Conservation (phyloP, 2,797 vertebrate species). For the Austrolebias charrua region DNA sequence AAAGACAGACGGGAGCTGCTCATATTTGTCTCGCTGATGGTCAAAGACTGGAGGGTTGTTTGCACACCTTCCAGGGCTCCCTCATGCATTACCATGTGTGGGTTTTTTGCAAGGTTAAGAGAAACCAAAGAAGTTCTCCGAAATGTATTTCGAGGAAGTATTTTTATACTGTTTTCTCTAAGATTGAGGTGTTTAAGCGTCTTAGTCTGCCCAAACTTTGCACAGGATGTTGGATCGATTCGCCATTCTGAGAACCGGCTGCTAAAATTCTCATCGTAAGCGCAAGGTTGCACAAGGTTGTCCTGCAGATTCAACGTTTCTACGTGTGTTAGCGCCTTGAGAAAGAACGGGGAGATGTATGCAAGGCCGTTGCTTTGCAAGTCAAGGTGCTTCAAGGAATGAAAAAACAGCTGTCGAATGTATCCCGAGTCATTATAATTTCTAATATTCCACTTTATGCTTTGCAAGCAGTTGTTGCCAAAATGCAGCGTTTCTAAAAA, state of each 20-base stretch:
- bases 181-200: conserved; percentile 75
- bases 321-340: conserved; percentile 64
- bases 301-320: conserved; percentile 71
- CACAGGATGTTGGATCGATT: conserved; percentile 41
- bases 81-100: conserved; percentile 50
- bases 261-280: conserved; percentile 4
- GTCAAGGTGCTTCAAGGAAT: conserved; percentile 68
- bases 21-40: conserved; percentile 66
- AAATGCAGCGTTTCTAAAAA: conserved; percentile 78
- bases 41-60: conserved; percentile 67
- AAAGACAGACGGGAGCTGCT: conserved; percentile 57
- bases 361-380: conserved; percentile 70
- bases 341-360: conserved; percentile 61
- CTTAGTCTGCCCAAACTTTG: conserved; percentile 54
- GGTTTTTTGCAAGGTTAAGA: conserved; percentile 70
- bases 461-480: conserved; percentile 80
- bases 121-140: conserved; percentile 62
- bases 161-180: conserved; percentile 66
- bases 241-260: conserved; percentile 11
- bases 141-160: conserved; percentile 61
- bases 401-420: conserved; percentile 50
- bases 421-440: conserved; percentile 22
- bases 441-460: conserved; percentile 60
- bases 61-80: conserved; percentile 62
- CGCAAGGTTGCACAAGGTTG: conserved; percentile 72